A percentile compares a stretch with the other conserved stretches of the same genome.
phyloP scores from a whole-genome alignment of 2,797 vertebrate genomes.

The Vespertilio murinus region DNA sequence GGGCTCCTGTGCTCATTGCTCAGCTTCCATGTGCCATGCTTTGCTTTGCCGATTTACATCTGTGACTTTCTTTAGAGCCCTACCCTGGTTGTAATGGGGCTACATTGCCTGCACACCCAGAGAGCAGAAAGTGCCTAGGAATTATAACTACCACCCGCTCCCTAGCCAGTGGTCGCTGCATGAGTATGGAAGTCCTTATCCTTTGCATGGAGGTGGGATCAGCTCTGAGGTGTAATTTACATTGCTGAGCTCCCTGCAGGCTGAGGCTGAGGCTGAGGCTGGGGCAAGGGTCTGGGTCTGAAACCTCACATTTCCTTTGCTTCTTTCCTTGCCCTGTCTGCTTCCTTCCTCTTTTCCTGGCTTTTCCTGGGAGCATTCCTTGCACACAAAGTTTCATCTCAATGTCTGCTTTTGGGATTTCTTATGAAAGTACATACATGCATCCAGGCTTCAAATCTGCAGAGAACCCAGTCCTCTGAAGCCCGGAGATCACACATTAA shows the following conservation, averaged over 20 bases:
- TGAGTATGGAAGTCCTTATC: neutral
- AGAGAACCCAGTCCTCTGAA: neutral
- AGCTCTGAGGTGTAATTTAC: neutral
- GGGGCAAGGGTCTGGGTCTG: too few relatives aligned
- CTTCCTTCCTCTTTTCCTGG: rapidly evolving
- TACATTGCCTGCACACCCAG: neutral
- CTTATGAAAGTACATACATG: neutral
- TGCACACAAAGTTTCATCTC: neutral
- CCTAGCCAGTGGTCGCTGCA: rapidly evolving
- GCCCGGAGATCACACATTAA: neutral
- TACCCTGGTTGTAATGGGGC: neutral
- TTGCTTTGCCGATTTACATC: neutral
- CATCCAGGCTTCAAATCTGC: neutral
- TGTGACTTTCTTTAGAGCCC: neutral
- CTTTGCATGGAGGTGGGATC: neutral
- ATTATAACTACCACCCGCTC: rapidly evolving
- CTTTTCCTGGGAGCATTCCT: neutral
- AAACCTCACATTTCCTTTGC: neutral
- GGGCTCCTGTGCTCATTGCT: neutral
- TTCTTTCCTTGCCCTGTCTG: neutral
- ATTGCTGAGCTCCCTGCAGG: too few relatives aligned
- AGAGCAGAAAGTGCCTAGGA: neutral
- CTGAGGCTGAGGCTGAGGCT: too few relatives aligned
- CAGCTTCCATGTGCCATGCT: neutral
- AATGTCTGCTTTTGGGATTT: neutral